Conservation (phyloP, 2,888 invertebrate genomes). For the Eupelmus urozonus region DNA sequence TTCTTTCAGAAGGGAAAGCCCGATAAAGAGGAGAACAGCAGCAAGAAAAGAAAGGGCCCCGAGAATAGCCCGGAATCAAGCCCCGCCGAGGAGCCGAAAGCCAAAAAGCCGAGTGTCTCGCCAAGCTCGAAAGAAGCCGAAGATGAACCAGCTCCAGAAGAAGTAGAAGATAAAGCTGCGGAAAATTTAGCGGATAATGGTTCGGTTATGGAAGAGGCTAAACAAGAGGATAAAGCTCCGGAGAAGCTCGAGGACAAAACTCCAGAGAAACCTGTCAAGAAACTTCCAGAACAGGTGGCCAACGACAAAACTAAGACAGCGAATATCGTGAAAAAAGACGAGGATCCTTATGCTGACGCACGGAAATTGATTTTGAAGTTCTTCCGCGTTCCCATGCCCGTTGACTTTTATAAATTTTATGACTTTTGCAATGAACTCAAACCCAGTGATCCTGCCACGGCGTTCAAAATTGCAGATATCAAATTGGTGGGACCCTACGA, state of each 20-base stretch:
- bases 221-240: neutral
- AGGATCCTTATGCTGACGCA: conserved; percentile 32
- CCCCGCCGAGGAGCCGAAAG: neutral
- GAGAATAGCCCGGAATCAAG: conserved; percentile 9
- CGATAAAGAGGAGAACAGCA: neutral
- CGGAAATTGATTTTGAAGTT: conserved; percentile 33
- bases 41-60: conserved; percentile 44
- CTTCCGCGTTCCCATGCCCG: conserved; percentile 91
- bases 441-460: conserved; percentile 80
- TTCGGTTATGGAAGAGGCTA: neutral
- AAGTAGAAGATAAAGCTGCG: neutral
- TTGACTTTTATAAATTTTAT: conserved; percentile 93
- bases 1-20: conserved; percentile 24
- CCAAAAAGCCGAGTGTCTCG: conserved; percentile 29
- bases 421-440: conserved; percentile 83
- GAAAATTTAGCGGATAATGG: neutral
- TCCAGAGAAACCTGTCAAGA: neutral
- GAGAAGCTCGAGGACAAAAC: neutral
- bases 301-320: neutral
- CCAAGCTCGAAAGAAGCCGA: neutral
- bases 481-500: conserved; percentile 93
- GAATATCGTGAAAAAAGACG: neutral
- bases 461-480: conserved; percentile 84
- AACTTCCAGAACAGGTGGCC: neutral
- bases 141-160: neutral